These are phyloP conservation scores for Mayetiola destructor DNA, from an alignment of 2,888 invertebrate species.

Conservation along the genomic window DNA sequence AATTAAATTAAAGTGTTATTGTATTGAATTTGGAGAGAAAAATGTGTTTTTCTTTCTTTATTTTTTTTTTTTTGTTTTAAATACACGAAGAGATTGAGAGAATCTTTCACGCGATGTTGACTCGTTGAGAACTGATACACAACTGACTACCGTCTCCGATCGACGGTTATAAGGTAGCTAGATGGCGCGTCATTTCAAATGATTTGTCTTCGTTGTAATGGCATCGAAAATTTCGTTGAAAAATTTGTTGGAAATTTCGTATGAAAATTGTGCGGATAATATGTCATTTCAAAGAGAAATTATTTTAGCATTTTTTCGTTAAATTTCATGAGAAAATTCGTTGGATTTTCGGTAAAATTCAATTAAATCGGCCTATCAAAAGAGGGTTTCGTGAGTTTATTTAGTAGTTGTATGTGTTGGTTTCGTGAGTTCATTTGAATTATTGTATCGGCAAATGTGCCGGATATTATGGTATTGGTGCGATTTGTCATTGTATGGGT, in stretches of 20 bases:
- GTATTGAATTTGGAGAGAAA: neutral
- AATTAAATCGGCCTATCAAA: constrained; percentile 12
- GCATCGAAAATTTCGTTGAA: no score
- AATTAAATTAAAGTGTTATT: neutral
- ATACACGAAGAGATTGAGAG: neutral
- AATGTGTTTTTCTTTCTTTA: neutral
- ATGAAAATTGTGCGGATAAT: no score
- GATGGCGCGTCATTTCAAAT: constrained; percentile 14
- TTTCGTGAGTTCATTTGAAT: constrained; percentile 14
- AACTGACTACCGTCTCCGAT: constrained; percentile 6
- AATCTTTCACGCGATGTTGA: constrained; percentile 2
- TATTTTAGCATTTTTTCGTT: neutral
- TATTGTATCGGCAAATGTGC: constrained; percentile 8
- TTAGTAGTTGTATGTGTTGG: constrained; percentile 13
- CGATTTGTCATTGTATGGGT: neutral
- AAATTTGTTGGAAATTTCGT: no score
- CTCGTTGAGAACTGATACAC: constrained; percentile 13
- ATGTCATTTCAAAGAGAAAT: no score
- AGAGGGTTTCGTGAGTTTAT: constrained; percentile 17
- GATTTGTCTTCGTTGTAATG: no score
- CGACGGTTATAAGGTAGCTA: neutral
- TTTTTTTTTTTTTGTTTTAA: constrained; percentile 1
- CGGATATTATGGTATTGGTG: constrained; percentile 4
- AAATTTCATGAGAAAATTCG: neutral
- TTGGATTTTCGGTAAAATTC: neutral